Evolutionary conservation across 1,140 invertebrate species (phyloP).

Genomic region (Apis laboriosa): DNA sequence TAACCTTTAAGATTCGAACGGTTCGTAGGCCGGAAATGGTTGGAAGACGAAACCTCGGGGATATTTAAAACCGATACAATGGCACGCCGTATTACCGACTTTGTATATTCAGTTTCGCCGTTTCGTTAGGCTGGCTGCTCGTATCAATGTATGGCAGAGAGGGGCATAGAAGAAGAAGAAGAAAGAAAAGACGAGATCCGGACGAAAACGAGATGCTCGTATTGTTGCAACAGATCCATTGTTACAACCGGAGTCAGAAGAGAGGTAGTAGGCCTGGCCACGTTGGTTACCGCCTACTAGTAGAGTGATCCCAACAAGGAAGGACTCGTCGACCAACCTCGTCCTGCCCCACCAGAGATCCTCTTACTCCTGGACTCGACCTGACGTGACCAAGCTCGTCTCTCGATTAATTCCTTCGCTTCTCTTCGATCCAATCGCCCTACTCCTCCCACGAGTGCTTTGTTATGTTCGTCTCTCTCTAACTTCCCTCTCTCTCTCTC

Average conservation of each 20-base stretch:
- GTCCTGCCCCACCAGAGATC: constrained; percentile 50
- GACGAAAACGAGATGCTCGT: constrained; percentile 55
- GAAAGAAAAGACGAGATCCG: constrained; percentile 51
- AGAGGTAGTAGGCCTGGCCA: constrained; percentile 67
- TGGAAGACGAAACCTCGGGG: constrained; percentile 19
- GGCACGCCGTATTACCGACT: constrained; percentile 13
- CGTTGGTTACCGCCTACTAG: constrained; percentile 69
- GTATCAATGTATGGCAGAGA: constrained; percentile 58
- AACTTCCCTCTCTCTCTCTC: too few species aligned
- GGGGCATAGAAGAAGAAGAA: constrained; percentile 1
- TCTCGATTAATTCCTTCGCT: neutral
- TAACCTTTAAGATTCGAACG: neutral
- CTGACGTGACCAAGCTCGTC: neutral
- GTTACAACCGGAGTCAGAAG: constrained; percentile 56
- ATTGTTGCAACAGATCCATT: constrained; percentile 70
- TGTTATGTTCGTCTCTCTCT: too few species aligned
- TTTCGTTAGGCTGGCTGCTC: constrained; percentile 18
- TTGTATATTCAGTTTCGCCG: constrained; percentile 48
- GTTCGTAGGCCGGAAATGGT: too few species aligned
- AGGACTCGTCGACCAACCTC: constrained; percentile 56
- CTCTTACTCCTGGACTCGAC: constrained; percentile 11
- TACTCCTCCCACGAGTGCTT: too few species aligned
- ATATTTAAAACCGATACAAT: constrained; percentile 40
- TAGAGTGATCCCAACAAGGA: constrained; percentile 62
- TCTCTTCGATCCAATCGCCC: neutral